Conservation (phyloP, 2,888 invertebrate species). For the Ichneumoninae sp. region DNA sequence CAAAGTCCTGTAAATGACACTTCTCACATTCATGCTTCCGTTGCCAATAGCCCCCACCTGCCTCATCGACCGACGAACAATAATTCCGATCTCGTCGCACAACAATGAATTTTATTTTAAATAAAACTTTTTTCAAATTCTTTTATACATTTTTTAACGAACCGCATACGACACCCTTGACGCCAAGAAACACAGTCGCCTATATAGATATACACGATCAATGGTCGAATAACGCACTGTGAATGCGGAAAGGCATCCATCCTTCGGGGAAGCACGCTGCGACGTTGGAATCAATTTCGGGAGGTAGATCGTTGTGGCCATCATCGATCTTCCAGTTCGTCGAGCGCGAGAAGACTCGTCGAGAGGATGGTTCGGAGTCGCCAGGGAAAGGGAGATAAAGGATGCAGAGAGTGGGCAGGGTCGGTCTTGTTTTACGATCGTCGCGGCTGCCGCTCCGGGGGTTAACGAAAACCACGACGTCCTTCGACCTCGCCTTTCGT, state of each 20-base stretch:
- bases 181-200: neutral
- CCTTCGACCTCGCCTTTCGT: constrained; percentile 27
- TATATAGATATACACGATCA: neutral
- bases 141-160: neutral
- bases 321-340: constrained; percentile 51
- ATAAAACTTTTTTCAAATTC: neutral
- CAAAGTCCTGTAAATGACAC: neutral
- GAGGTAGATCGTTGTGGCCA: constrained; percentile 48
- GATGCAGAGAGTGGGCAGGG: constrained; percentile 21
- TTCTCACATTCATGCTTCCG: neutral
- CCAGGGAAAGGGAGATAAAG: constrained; percentile 5
- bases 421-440: constrained; percentile 56
- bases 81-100: neutral
- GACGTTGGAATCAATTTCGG: constrained; percentile 54
- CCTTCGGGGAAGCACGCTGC: constrained; percentile 7
- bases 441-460: constrained; percentile 8
- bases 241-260: neutral
- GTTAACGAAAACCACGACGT: constrained; percentile 32
- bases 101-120: neutral
- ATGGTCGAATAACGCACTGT: neutral
- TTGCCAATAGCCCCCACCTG: neutral
- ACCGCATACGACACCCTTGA: neutral
- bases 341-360: constrained; percentile 46
- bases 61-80: neutral
- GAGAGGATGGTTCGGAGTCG: constrained; percentile 27